Conservation (phyloP, 2,797 vertebrate species). For the Myotis planiceps region DNA sequence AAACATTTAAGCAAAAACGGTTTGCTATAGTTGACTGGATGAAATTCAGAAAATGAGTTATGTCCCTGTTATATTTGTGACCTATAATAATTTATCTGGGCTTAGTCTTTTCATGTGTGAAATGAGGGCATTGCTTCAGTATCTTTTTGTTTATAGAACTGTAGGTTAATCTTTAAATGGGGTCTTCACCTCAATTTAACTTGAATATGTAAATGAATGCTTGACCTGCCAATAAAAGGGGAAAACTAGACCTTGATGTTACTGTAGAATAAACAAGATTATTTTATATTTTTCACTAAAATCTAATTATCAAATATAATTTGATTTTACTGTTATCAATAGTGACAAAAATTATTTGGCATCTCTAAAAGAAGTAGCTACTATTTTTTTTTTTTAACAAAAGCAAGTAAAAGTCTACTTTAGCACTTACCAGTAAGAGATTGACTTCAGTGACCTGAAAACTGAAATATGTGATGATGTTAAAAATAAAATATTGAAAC, state of each 20-base stretch:
- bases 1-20: not conserved
- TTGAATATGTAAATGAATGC: not conserved
- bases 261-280: not conserved
- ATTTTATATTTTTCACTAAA: not conserved
- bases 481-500: conserved; percentile 28
- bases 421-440: not conserved
- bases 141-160: not conserved
- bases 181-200: not conserved
- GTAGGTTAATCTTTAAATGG: conserved; percentile 6
- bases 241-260: not conserved
- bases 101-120: not conserved
- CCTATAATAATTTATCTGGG: not conserved
- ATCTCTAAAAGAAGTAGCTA: conserved; percentile 1
- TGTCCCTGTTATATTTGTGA: not conserved
- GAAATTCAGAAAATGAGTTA: not conserved
- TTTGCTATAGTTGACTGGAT: not conserved
- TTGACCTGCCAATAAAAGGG: not conserved
- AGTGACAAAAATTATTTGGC: not conserved
- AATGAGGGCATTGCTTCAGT: not conserved
- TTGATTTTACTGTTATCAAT: not conserved
- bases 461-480: not conserved
- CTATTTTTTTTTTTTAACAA: not conserved
- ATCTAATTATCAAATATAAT: not conserved
- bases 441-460: conserved; percentile 8
- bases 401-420: not conserved